Conservation (phyloP, 2,113 vertebrate species). For the Corvus cornix region DNA sequence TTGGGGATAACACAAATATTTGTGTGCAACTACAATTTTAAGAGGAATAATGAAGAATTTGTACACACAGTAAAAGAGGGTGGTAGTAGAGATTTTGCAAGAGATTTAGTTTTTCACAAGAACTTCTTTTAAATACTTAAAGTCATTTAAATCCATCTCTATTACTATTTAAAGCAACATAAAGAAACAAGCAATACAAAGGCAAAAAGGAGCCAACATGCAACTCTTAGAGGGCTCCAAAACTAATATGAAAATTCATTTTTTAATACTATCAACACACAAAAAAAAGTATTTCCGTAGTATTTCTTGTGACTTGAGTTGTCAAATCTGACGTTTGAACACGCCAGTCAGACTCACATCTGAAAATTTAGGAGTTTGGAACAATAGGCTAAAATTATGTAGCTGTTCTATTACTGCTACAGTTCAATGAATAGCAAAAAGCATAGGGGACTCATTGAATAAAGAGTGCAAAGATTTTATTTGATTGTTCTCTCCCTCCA, state of each 20-base stretch:
- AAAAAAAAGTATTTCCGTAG: not conserved
- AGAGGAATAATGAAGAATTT: rapidly evolving
- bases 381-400: not conserved
- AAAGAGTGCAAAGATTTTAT: not conserved
- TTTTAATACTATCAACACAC: not conserved
- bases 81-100: not conserved
- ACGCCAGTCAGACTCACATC: not conserved
- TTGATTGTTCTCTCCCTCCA: not conserved
- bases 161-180: not conserved
- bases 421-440: not conserved
- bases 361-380: not conserved
- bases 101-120: not conserved
- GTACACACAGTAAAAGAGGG: rapidly evolving
- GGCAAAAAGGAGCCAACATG: not conserved
- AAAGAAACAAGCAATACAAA: not conserved
- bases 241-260: not conserved
- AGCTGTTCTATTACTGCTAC: not conserved
- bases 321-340: not conserved
- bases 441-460: not conserved
- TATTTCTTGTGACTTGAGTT: not conserved
- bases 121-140: not conserved
- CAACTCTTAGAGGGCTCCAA: not conserved
- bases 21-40: not conserved
- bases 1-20: not conserved
- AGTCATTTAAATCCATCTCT: not conserved